Percentiles rank a stretch among this genome's conserved stretches.
Evolutionary conservation across 2,888 invertebrate genomes (phyloP).

Genomic region (Drosophila rellima): DNA sequence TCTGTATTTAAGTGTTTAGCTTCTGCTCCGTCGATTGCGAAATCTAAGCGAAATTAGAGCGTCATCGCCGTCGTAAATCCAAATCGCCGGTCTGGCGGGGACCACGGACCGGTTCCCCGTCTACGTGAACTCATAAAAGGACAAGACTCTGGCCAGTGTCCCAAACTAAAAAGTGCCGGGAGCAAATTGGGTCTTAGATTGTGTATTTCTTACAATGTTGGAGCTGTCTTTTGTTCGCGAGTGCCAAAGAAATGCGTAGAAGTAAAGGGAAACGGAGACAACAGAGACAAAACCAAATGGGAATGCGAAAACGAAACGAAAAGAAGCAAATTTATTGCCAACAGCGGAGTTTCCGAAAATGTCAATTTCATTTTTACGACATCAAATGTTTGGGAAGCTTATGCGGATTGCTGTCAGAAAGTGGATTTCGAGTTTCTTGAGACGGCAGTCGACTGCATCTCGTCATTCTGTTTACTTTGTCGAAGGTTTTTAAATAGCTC

Average conservation of each 20-base stretch:
- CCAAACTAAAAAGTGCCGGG: constrained; percentile 38
- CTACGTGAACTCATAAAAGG: constrained; percentile 77
- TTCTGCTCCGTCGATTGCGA: constrained; percentile 69
- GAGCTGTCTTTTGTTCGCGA: constrained; percentile 52
- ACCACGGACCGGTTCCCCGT: constrained; percentile 24
- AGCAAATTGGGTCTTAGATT: constrained; percentile 33
- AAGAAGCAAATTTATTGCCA: constrained; percentile 72
- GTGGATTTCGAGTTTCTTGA: constrained; percentile 63
- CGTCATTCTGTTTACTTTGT: constrained; percentile 54
- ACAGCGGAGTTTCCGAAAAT: constrained; percentile 75
- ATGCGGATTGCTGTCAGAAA: constrained; percentile 71
- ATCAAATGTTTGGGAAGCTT: constrained; percentile 78
- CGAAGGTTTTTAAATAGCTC: constrained; percentile 13
- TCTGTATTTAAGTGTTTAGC: constrained; percentile 44
- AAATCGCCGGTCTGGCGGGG: constrained; percentile 61
- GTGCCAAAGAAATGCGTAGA: constrained; percentile 52
- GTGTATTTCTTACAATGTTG: constrained; percentile 68
- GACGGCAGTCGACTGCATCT: too few relatives aligned
- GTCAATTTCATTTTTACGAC: constrained; percentile 79
- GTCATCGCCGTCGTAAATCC: constrained; percentile 68
- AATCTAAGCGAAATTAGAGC: constrained; percentile 79
- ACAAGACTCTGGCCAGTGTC: constrained; percentile 32
- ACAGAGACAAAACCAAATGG: constrained; percentile 12
- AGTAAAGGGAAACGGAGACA: constrained; percentile 38
- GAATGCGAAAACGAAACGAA: constrained; percentile 21